phyloP scores from a whole-genome alignment of 2,797 vertebrate species.

The Scleropages formosus region DNA sequence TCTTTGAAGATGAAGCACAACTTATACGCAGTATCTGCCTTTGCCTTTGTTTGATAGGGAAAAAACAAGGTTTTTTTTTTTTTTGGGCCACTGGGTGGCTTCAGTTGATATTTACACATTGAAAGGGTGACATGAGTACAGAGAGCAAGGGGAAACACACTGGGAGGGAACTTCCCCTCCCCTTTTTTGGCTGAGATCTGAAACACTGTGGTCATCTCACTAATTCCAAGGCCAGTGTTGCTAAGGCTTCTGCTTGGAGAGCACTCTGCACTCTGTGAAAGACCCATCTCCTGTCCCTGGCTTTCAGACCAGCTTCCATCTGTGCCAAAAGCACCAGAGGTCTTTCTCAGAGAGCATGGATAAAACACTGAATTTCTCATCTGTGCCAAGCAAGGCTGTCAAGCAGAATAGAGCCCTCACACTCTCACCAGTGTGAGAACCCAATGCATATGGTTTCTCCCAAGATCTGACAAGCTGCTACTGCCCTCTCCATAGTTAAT shows the following conservation, averaged over 20 bases:
- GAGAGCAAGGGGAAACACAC: neutral
- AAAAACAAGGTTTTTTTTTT: neutral
- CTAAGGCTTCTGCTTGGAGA: neutral
- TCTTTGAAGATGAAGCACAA: too few species aligned
- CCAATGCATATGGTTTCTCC: conserved; percentile 17
- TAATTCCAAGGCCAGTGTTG: neutral
- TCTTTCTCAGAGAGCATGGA: conserved; percentile 65
- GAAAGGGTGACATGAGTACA: conserved; percentile 10
- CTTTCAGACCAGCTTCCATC: conserved; percentile 53
- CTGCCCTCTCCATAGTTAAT: neutral
- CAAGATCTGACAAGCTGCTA: neutral
- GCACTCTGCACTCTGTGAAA: neutral
- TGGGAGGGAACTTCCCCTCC: neutral
- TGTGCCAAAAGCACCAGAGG: conserved; percentile 62
- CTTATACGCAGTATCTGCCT: conserved; percentile 3
- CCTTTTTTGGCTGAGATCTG: neutral
- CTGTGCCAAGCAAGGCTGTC: conserved; percentile 33
- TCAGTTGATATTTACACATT: neutral
- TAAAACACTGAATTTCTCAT: neutral
- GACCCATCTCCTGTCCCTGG: conserved; percentile 45
- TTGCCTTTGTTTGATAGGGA: neutral
- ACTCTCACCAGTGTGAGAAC: conserved; percentile 45
- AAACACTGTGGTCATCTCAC: neutral
- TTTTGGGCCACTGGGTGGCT: neutral
- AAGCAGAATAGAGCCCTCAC: conserved; percentile 32